Evolutionary conservation across 2,888 invertebrate genomes (phyloP), one percentile per base, ranked within the genome.

Genomic region (Cistogaster globosa): DNA sequence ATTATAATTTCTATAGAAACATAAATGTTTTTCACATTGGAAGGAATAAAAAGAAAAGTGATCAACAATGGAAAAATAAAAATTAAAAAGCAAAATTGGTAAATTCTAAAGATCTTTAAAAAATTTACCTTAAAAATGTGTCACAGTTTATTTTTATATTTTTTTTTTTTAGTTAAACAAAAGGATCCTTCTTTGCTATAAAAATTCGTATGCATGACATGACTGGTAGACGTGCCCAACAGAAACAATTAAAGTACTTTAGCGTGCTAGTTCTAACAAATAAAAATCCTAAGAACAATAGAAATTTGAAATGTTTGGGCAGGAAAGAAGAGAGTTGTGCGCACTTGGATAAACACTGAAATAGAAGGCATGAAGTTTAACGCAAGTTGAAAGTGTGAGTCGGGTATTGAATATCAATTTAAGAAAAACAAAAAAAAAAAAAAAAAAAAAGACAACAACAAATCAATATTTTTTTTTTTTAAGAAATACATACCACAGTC

Each of bases 371-470:
- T 82, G 85, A 85, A 85, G 81, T 85, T 78, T 78, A 85, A 85
- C 85, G 85, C 85, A 81, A 85, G 85, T 85, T 78, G 38, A 75
- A 85, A 85, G 85, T 82, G 85, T 81, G 85, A 78, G 69, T 75
- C 48, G 69, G 51, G 63, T 80, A 84, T 84, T 76, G 71, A 84
- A 80, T 80, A 65, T 63, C 83, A 75, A 63, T 75, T 57, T 68
- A 36, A 45, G n/a, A 60, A 32, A 18, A 58, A 51, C 8, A 36
- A n/a, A n/a, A n/a, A n/a, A n/a, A n/a, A n/a, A 58, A 58, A 48
- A 4, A 58, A 58, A 48, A 4, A 60, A 16, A 20, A 67, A 51
- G 6, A 0, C 32, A 5, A 58, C 48, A 51, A 12, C 58, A 36
- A 68, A 63, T 58, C 48, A 76, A 76, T 65, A 75, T 63, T 11